phyloP scores from a whole-genome alignment of 2,113 vertebrate genomes.

The Rostratula benghalensis region DNA sequence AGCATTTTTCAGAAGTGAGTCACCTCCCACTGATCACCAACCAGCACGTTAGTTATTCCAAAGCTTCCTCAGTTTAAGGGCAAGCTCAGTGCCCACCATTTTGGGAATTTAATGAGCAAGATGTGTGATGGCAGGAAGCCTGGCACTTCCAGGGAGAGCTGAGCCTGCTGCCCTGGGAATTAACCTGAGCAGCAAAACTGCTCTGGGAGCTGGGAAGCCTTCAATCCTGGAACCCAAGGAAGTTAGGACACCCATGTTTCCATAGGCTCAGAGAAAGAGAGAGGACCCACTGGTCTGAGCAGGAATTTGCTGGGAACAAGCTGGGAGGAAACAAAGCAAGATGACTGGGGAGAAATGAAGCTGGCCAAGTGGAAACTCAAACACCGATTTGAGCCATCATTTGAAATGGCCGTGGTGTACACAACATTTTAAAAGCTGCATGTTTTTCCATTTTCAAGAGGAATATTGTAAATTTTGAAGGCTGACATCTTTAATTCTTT shows the following conservation, averaged over 20 bases:
- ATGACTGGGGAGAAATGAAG: neutral
- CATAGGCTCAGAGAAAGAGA: neutral
- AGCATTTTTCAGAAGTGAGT: neutral
- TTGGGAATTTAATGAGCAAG: neutral
- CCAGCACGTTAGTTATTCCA: neutral
- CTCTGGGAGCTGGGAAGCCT: neutral
- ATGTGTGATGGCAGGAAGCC: accelerated
- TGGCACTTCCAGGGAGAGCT: neutral
- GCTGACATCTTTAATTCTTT: neutral
- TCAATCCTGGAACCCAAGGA: neutral
- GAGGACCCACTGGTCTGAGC: neutral
- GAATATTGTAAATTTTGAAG: neutral
- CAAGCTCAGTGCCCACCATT: neutral
- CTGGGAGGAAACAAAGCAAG: neutral
- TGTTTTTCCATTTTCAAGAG: neutral
- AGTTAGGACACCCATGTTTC: neutral
- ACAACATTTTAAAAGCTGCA: neutral
- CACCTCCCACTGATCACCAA: neutral
- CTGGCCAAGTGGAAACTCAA: neutral
- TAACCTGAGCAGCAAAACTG: neutral
- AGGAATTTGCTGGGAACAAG: neutral
- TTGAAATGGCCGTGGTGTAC: neutral
- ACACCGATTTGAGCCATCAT: neutral
- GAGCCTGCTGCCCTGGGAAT: neutral
- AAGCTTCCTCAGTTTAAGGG: neutral